Evolutionary conservation across 2,797 vertebrate species (phyloP), one percentile per base, ranked within the genome.

Genomic region (Phalloptychus januarius): DNA sequence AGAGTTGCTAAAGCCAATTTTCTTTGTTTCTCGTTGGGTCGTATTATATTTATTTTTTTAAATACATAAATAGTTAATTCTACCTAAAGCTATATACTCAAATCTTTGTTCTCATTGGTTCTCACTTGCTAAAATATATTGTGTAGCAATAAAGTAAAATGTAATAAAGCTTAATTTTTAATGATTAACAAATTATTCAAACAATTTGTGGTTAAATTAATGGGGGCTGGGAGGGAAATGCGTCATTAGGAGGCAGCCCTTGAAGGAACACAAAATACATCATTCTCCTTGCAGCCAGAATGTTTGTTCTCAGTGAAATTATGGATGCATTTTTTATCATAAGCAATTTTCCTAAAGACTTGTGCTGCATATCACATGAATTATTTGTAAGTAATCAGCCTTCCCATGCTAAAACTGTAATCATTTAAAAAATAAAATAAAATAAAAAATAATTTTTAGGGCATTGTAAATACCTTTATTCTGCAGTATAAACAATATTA

Each of bases 251-350:
- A 52, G n/a, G 13, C 25, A 45, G n/a, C 13, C 67, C 67, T 70
- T 45, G 40, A 45, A 70, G 40, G 23, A 70, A 70, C 15, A 11
- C 40, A 45, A 70, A 28, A 70, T 45, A 7, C n/a, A 44, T 70
- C 12, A 44, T 20, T 45, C 25, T 70, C 5, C 40, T 16, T 45
- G 2, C 25, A 28, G 25, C 67, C 13, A 16, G 67, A 28, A 45
- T n/a, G 25, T 40, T 69, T 42, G 36, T 44, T 70, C 40, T 70
- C 40, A 15, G 25, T 45, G 28, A 70, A 44, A 31, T n/a, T 70
- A 70, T 45, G 40, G 44, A 18, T 70, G 67, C 67, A 45, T 45
- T 70, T 70, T 70, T 42, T 44, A 16, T 31, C 52, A 74, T 77
- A 18, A 77, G 10, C 23, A 1, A 42, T 18, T 33, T 3, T 33